Base-by-base conservation (phyloP, 2,888 invertebrate genomes). In the Caenorhabditis uteleia region DNA sequence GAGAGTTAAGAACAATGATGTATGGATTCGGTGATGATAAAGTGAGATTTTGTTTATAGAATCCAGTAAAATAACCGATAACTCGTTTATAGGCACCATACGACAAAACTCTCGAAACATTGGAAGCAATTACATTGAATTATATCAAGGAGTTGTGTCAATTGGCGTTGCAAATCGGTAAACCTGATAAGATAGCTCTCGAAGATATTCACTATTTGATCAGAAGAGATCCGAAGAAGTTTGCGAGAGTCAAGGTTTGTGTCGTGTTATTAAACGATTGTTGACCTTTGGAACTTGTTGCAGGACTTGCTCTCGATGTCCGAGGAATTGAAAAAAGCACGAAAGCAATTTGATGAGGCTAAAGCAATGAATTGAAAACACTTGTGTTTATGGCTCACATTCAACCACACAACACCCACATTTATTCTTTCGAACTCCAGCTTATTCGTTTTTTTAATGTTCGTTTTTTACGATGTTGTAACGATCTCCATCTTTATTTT, bases 11-110 rank as follows among this genome's bases (percentile, higher is more conserved):
- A 27, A 93, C 93, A 78, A 98, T 98, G 97, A 95, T 98, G 93
- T 99, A 93, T 84, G 98, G 98, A 0, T 98, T 98, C 87, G 98
- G 98, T 4, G 98, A 98, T 85, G 97, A 98, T 84, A 93, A 94
- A 84, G 97, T 79, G 8, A 44, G 20, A 16, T n/a, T 29, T 23
- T 40, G 20, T 40, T 5, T 5, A 40, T 6, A 26, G 44, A 27
- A 25, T 16, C 16, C 10, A 45, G 45, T 16, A 39, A 42, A 16
- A 21, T 12, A 16, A 3, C 45, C n/a, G 14, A 23, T 2, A 21
- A 18, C 26, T 14, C n/a, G n/a, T 20, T 40, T 66, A 33, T 31
- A 79, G 79, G 77, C 70, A 48, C 97, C 98, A 0, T 97, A 94
- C 82, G 97, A 97, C 1, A 97, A 98, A 86, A 95, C 95, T 83